Percentiles rank a stretch among this genome's conserved stretches.
These are phyloP conservation scores for Acronicta leporina DNA, from an alignment of 2,888 invertebrate genomes.

Conservation along the genomic window DNA sequence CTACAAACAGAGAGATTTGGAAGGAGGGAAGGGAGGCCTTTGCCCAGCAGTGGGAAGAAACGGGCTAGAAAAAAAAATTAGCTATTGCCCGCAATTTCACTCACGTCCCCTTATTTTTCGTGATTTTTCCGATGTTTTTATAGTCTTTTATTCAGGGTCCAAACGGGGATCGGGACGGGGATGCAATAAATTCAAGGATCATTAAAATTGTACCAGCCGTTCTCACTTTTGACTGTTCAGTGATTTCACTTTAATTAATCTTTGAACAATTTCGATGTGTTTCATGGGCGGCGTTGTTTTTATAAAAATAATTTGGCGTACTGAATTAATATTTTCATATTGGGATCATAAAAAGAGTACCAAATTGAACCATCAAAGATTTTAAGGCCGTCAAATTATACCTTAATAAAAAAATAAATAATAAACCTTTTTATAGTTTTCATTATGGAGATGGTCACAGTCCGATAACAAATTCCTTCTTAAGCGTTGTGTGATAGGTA, in stretches of 20 bases:
- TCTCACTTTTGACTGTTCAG: constrained; percentile 7
- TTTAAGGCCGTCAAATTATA: constrained; percentile 24
- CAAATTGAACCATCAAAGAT: constrained; percentile 41
- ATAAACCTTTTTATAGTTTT: constrained; percentile 7
- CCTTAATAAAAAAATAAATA: constrained; percentile 23
- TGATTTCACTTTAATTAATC: constrained; percentile 21
- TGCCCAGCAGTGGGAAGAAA: too few relatives aligned
- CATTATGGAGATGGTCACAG: constrained; percentile 6
- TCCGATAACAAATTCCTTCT: constrained; percentile 33
- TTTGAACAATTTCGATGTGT: constrained; percentile 14
- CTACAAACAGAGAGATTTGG: too few relatives aligned
- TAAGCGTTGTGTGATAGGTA: constrained; percentile 39
- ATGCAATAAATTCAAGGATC: too few relatives aligned
- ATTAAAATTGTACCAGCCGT: too few relatives aligned
- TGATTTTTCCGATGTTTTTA: too few relatives aligned
- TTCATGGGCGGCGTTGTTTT: constrained; percentile 10
- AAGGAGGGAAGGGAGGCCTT: too few relatives aligned
- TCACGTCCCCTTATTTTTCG: too few relatives aligned
- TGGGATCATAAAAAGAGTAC: constrained; percentile 32
- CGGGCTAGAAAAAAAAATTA: too few relatives aligned
- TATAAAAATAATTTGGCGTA: constrained; percentile 16
- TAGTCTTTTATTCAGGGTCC: too few relatives aligned
- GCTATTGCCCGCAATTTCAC: too few relatives aligned
- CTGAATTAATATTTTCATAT: constrained; percentile 29
- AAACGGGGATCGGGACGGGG: too few relatives aligned